Evolutionary conservation across 2,113 vertebrate genomes (phyloP).

Genomic region (Pica pica): DNA sequence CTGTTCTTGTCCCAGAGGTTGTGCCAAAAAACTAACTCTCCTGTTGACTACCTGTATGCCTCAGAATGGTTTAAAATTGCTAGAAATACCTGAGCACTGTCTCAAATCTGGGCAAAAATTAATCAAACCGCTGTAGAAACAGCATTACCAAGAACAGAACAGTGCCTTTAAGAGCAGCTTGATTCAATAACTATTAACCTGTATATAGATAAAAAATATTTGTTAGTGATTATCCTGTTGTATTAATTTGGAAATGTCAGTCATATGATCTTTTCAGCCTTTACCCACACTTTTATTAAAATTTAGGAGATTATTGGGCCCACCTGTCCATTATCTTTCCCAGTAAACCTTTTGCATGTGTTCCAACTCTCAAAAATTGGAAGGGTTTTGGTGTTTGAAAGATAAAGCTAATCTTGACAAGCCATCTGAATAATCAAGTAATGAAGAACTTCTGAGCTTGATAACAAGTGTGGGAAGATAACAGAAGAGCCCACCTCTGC

Average conservation of each 20-base stretch:
- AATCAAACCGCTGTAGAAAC: background rate
- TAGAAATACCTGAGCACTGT: background rate
- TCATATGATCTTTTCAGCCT: background rate
- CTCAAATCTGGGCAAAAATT: background rate
- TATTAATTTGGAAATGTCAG: background rate
- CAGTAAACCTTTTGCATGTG: background rate
- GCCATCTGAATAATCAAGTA: slow-evolving; percentile 31
- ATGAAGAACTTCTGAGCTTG: slow-evolving; percentile 28
- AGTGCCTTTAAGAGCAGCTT: background rate
- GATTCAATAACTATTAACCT: background rate
- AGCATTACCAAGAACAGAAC: background rate
- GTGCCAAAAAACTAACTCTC: background rate
- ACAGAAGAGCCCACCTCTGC: slow-evolving; percentile 15
- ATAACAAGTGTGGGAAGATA: slow-evolving; percentile 34
- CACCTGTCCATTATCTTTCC: background rate
- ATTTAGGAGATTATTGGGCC: background rate
- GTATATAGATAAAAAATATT: background rate
- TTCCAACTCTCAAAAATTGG: background rate
- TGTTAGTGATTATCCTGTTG: background rate
- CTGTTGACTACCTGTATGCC: background rate
- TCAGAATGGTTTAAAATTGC: background rate
- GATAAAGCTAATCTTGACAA: slow-evolving; percentile 30
- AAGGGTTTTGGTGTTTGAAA: background rate
- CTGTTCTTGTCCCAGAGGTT: background rate
- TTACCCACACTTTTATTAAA: background rate